Base-by-base conservation (phyloP, 2,888 invertebrate species). In the Lasiommata megera region DNA sequence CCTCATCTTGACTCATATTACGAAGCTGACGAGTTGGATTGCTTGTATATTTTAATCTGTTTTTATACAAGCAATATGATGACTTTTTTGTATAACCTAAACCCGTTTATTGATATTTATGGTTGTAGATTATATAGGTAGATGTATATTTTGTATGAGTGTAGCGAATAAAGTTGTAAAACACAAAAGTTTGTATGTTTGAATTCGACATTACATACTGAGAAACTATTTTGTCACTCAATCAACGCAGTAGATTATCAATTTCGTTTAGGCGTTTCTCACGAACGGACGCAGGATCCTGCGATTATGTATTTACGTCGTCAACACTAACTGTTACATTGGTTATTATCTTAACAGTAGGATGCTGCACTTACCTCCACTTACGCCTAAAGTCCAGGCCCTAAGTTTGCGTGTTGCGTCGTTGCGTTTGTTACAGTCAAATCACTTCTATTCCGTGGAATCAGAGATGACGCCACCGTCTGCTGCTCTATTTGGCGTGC, bases 231-330 rank as follows among this genome's bases (percentile, higher is more conserved):
- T 23, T 23, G n/a, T 23, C 5, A 23, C 5, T 23, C 5, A 3
- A 23, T 23, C 23, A 11, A 31, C 12, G 14, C 29, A 46, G 16
- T 14, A 8, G 16, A 43, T 23, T 43, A 29, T 16, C 29, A 29
- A 46, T 31, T 46, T 46, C 14, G 9, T 31, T 46, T 31, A 6
- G 9, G 16, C 14, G 7, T 8, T 3, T 40, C 7, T 8, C n/a
- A 12, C 46, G 31, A 2, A 11, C 23, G 28, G 23, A 31, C 31
- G 29, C 11, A 9, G 23, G 7, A 16, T 36, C n/a, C 3, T 12
- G 37, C 12, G 36, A 48, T 48, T 48, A n/a, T n/a, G n/a, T n/a
- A n/a, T n/a, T n/a, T n/a, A 48, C 36, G 36, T 48, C 12, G 48
- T 37, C 37, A 37, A 47, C 47, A 34, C 34, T 31, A 34, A 47